phyloP scores from a whole-genome alignment of 2,888 invertebrate genomes.

The Gryllus longicercus region DNA sequence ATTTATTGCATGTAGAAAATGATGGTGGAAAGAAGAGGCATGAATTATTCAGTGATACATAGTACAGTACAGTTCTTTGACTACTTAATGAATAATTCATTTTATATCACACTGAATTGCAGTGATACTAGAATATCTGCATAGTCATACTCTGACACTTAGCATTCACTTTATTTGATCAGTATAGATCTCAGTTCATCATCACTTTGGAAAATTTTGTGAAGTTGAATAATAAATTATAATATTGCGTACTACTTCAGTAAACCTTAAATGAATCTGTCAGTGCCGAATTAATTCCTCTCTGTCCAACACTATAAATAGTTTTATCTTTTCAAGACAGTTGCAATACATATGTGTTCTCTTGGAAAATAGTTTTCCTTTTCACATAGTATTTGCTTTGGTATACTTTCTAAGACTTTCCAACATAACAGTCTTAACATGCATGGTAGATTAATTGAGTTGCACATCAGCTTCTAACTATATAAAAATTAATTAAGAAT shows the following conservation, averaged over 20 bases:
- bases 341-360: not conserved
- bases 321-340: not conserved
- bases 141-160: not conserved
- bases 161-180: not conserved
- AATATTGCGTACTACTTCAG: not conserved
- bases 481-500: too few relatives aligned
- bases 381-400: not conserved
- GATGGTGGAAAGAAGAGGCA: slow-evolving; percentile 17
- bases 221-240: not conserved
- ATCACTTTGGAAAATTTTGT: not conserved
- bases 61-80: not conserved
- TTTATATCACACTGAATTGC: not conserved
- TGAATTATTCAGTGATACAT: slow-evolving; percentile 11
- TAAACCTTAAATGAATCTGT: not conserved
- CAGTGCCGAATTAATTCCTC: not conserved
- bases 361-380: not conserved
- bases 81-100: slow-evolving; percentile 1
- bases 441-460: not conserved
- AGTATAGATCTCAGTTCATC: not conserved
- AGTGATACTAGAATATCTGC: slow-evolving; percentile 10
- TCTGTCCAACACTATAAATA: slow-evolving; percentile 10
- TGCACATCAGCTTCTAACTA: too few relatives aligned
- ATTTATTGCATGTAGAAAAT: slow-evolving; percentile 1
- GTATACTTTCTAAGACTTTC: slow-evolving; percentile 9
- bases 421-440: not conserved